phyloP scores from a whole-genome alignment of 1,140 invertebrate species.

The Apis florea region DNA sequence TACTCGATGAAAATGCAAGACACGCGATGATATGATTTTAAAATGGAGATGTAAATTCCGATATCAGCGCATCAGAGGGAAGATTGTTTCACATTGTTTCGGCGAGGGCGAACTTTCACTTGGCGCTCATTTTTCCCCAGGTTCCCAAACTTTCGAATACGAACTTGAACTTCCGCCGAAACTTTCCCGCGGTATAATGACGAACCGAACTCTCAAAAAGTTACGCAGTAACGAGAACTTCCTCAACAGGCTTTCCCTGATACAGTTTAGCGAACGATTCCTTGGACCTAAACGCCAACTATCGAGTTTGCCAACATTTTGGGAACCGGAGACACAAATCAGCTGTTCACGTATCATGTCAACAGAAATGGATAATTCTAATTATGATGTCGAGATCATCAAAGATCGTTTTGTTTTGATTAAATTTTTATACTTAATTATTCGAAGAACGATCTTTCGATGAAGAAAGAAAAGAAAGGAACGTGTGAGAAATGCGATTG shows the following conservation, averaged over 20 bases:
- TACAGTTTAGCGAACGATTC: conserved; percentile 62
- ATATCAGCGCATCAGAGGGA: conserved; percentile 4
- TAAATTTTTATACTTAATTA: not conserved
- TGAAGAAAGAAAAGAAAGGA: too few species aligned
- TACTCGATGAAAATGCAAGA: too few species aligned
- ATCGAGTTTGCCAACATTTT: not conserved
- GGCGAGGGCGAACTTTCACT: conserved; percentile 48
- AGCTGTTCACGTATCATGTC: too few species aligned
- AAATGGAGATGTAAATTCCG: conserved; percentile 26
- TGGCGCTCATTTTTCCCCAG: conserved; percentile 61
- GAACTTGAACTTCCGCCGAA: conserved; percentile 65
- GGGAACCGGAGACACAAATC: too few species aligned
- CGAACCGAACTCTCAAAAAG: conserved; percentile 67
- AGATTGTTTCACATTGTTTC: conserved; percentile 51
- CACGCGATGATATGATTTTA: conserved; percentile 32
- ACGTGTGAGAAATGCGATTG: too few species aligned
- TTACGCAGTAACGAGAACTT: conserved; percentile 66
- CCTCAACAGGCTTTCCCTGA: conserved; percentile 61
- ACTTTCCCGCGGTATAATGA: conserved; percentile 63
- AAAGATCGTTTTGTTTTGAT: too few species aligned
- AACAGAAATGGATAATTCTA: too few species aligned
- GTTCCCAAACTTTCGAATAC: conserved; percentile 59
- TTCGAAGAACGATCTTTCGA: too few species aligned
- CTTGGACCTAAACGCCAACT: conserved; percentile 30
- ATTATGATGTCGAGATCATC: too few species aligned